These are phyloP conservation scores for Watsonalla cultraria DNA, from an alignment of 2,888 invertebrate genomes.

Conservation along the genomic window DNA sequence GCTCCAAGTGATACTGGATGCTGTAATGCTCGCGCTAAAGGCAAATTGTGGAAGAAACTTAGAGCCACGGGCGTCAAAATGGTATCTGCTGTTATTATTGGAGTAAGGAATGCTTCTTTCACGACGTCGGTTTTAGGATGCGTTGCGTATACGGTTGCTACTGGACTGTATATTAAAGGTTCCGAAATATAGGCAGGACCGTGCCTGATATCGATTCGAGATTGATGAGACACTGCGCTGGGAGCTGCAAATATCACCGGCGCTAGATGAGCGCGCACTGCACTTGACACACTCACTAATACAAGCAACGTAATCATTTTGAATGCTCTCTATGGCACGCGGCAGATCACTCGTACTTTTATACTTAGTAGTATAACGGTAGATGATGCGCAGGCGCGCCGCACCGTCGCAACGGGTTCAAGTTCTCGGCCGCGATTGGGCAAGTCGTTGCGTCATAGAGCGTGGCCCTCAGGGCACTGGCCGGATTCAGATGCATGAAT, in stretches of 20 bases:
- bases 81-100: slow-evolving; percentile 38
- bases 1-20: slow-evolving; percentile 51
- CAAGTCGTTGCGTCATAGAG: slow-evolving; percentile 57
- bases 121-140: slow-evolving; percentile 25
- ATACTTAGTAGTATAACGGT: slow-evolving; percentile 61
- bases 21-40: slow-evolving; percentile 54
- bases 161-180: slow-evolving; percentile 51
- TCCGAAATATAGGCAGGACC: slow-evolving; percentile 39
- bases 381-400: slow-evolving; percentile 33
- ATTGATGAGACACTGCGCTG: slow-evolving; percentile 77
- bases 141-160: slow-evolving; percentile 26
- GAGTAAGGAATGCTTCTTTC: slow-evolving; percentile 32
- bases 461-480: slow-evolving; percentile 44
- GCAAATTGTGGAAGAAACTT: slow-evolving; percentile 55
- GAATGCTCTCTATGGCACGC: slow-evolving; percentile 27
- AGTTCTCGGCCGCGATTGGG: slow-evolving; percentile 58
- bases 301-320: slow-evolving; percentile 53
- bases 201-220: slow-evolving; percentile 70
- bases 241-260: slow-evolving; percentile 67
- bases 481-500: slow-evolving; percentile 52
- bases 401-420: slow-evolving; percentile 50
- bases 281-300: slow-evolving; percentile 31
- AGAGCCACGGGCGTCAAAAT: slow-evolving; percentile 52
- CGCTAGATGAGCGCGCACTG: slow-evolving; percentile 39
- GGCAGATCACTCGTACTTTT: slow-evolving; percentile 50